phyloP scores from a whole-genome alignment of 2,113 vertebrate genomes.

The Semicossyphus pulcher region DNA sequence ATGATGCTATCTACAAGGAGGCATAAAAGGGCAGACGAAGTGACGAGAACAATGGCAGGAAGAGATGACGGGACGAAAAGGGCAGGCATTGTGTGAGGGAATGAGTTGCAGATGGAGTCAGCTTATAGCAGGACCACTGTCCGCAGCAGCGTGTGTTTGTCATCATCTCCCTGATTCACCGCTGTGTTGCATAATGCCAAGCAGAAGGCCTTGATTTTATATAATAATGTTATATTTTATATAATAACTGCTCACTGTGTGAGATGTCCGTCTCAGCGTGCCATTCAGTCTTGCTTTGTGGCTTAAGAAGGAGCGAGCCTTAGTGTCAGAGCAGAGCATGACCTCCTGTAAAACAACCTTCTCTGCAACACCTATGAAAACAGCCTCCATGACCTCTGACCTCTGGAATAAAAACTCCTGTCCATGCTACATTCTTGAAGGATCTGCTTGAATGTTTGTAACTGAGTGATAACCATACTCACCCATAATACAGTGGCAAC shows the following conservation, averaged over 20 bases:
- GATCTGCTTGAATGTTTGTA: too few species aligned
- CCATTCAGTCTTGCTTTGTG: background rate
- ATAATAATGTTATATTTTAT: slow-evolving; percentile 52
- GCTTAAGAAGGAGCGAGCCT: background rate
- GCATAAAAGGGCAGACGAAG: background rate
- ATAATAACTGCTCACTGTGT: slow-evolving; percentile 29
- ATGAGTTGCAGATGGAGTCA: background rate
- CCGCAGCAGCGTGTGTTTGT: slow-evolving; percentile 25
- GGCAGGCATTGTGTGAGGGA: background rate
- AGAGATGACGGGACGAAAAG: background rate
- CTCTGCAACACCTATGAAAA: background rate
- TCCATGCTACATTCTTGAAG: background rate
- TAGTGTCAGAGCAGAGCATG: background rate
- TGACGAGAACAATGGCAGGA: background rate
- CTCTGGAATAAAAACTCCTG: background rate
- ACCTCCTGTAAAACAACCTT: background rate
- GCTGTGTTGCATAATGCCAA: slow-evolving; percentile 47
- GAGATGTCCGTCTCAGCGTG: slow-evolving; percentile 22
- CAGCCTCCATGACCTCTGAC: background rate
- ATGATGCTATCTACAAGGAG: background rate
- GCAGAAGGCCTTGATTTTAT: slow-evolving; percentile 41
- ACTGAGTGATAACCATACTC: too few species aligned
- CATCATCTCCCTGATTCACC: slow-evolving; percentile 51
- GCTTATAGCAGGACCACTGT: slow-evolving; percentile 25
- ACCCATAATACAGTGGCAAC: too few species aligned